A percentile compares a stretch with the other conserved stretches of the same genome.
Conservation (phyloP, 2,888 invertebrate species). For the Sisyra nigra region DNA sequence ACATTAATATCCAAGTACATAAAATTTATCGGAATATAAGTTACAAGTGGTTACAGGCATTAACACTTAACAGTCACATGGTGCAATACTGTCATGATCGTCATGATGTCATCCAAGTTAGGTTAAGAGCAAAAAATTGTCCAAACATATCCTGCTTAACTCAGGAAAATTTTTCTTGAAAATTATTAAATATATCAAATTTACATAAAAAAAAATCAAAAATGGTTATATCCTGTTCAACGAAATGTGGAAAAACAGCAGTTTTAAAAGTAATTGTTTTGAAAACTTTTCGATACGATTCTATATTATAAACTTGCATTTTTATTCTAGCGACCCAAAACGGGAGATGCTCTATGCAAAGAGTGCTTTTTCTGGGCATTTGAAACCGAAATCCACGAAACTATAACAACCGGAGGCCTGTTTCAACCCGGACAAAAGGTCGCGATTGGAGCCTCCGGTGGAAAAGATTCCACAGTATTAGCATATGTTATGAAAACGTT, state of each 20-base stretch:
- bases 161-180: too few relatives aligned
- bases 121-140: too few relatives aligned
- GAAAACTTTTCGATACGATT: slow-evolving; percentile 1
- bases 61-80: too few relatives aligned
- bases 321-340: slow-evolving; percentile 64
- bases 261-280: slow-evolving; percentile 42
- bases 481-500: slow-evolving; percentile 84
- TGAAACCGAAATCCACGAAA: slow-evolving; percentile 88
- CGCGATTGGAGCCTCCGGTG: slow-evolving; percentile 87
- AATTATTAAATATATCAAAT: too few relatives aligned
- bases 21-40: too few relatives aligned
- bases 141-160: too few relatives aligned
- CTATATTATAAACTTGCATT: neutral
- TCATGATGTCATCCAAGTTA: too few relatives aligned
- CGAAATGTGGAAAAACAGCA: slow-evolving; percentile 59
- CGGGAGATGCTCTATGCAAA: slow-evolving; percentile 82
- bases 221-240: slow-evolving; percentile 55
- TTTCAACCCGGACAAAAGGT: slow-evolving; percentile 75
- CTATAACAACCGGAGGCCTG: slow-evolving; percentile 64
- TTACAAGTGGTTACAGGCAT: too few relatives aligned
- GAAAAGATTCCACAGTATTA: slow-evolving; percentile 94
- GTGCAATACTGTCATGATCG: too few relatives aligned
- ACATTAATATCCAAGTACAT: too few relatives aligned
- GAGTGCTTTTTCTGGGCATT: slow-evolving; percentile 89
- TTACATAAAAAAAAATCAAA: slow-evolving; percentile 14